Base-by-base conservation (phyloP, 2,888 invertebrate genomes). In the Pecten maximus region DNA sequence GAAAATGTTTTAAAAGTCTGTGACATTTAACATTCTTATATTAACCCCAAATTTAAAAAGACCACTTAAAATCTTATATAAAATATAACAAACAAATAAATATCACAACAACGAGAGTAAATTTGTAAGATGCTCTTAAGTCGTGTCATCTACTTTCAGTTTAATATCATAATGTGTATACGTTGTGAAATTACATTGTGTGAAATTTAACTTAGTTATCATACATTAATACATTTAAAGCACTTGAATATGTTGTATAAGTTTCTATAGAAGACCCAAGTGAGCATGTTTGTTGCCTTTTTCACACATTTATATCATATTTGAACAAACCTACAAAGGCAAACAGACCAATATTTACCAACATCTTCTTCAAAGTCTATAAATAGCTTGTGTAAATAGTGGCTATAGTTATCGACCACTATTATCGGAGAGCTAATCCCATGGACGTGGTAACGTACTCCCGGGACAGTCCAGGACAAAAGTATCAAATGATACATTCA, bases 291-390 rank as follows among this genome's bases (percentile, higher is more conserved):
- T 74, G 35, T 74, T 74, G 74, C 3, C 74, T 28, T 74, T 10
- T 28, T 74, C 74, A 74, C 74, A 74, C 74, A 28, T 35, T 28
- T 35, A 35, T 74, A 74, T 8, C 28, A 74, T 74, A 74, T 74
- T 74, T 74, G 74, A 74, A 74, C 74, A 74, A 23, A 35, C 74
- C 28, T 15, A 74, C 35, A 74, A 74, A 74, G 74, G 74, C 74
- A 74, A 74, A 74, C 74, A 74, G 28, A 2, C 74, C 74, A 74
- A 74, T 74, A 74, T 74, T 74, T 74, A 74, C 74, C 28, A 74
- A 74, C 35, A 74, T 74, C 74, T 74, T 74, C 74, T 35, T 74
- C 74, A 35, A 12, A 16, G 74, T 74, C 74, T 74, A 74, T 74
- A 74, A 74, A 74, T 74, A 74, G 74, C 74, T 12, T 35, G 35